A percentile compares a stretch with the other conserved stretches of the same genome.
These are phyloP conservation scores for Deilephila porcellus DNA, from an alignment of 2,888 invertebrate species.

Conservation along the genomic window DNA sequence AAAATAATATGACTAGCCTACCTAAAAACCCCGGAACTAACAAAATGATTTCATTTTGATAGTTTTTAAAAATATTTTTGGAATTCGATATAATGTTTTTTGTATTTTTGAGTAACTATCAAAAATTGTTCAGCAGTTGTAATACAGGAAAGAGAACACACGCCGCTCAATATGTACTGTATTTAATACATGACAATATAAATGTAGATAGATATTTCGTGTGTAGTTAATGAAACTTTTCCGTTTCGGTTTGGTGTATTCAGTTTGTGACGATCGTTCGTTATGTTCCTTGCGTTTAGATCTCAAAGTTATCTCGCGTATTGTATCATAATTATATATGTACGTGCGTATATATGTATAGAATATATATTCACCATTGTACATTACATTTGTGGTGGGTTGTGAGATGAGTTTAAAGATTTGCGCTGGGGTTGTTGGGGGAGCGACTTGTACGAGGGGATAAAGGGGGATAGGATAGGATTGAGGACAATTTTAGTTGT, in stretches of 20 bases:
- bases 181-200: slow-evolving; percentile 74
- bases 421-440: not conserved
- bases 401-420: slow-evolving; percentile 59
- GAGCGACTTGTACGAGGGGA: not conserved
- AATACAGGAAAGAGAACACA: slow-evolving; percentile 5
- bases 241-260: slow-evolving; percentile 53
- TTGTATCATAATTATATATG: slow-evolving; percentile 26
- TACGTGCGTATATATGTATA: slow-evolving; percentile 32
- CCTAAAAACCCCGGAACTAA: not conserved
- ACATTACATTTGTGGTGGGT: slow-evolving; percentile 57
- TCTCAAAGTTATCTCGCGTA: slow-evolving; percentile 57
- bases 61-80: not conserved
- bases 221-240: slow-evolving; percentile 44
- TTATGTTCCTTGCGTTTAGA: slow-evolving; percentile 75
- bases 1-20: not conserved
- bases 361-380: slow-evolving; percentile 37
- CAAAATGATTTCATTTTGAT: not conserved
- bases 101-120: not conserved
- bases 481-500: not conserved
- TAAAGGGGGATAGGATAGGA: not conserved
- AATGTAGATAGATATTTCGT: slow-evolving; percentile 54
- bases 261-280: slow-evolving; percentile 52
- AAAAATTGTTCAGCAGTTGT: not conserved
- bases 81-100: not conserved
- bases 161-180: slow-evolving; percentile 43